Base-by-base conservation (phyloP, 2,888 invertebrate species). In the Mesorhabditis sp. region DNA sequence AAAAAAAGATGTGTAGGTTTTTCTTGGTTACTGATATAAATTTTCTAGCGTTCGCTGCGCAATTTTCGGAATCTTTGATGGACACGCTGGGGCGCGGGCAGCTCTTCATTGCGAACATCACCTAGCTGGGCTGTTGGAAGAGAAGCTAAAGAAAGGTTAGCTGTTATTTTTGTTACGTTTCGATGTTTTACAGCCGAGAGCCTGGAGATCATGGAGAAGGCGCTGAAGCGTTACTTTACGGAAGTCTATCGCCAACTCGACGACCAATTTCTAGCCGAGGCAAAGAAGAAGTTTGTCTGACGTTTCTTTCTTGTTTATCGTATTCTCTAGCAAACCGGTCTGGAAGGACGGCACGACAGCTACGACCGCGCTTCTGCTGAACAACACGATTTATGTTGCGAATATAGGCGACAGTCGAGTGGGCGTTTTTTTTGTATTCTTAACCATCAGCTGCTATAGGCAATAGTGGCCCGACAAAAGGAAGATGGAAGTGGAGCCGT, bases 271-370 rank as follows among this genome's bases (percentile, higher is more conserved):
- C 81, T 89, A 28, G 86, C 83, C 70, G 82, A 86, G 71, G 89
- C 89, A 2, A 78, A 86, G 13, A 86, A 85, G 80, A 84, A 80
- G 88, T 89, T 79, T 80, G 84, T 76, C 45, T 67, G 28, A 7
- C 41, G 41, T 61, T 13, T 13, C 43, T 41, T 42, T 13, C 64
- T 13, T 68, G 4, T 42, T 15, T 58, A 45, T 28, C 45, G 4
- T 15, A 5, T 43, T 43, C 78, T 83, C 44, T 75, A 89, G 88
- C 45, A 88, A 88, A 73, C 89, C 89, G n/a, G 82, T 86, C 3
- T 88, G 88, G 88, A 89, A 88, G 76, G 89, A 89, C 81, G 89
- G 89, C 3, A 86, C 88, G 0, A 89, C 89, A 43, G 88, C 87
- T 0, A 87, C 88, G n/a, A 83, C 86, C 43, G 82, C 88, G 43